These are phyloP conservation scores for Acipenser oxyrinchus DNA, from an alignment of 2,797 vertebrate species.

Conservation along the genomic window DNA sequence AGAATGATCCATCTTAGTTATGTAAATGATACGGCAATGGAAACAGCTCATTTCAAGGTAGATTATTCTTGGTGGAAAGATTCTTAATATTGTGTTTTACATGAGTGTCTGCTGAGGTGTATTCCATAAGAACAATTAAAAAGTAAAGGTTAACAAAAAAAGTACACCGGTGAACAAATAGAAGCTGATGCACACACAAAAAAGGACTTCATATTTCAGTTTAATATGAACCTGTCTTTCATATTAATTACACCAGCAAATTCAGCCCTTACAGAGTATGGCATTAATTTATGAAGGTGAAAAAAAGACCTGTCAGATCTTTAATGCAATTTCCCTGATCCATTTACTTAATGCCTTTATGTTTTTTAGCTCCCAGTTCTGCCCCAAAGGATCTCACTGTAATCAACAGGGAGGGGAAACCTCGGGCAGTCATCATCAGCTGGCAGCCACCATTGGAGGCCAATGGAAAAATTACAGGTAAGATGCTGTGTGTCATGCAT, in stretches of 20 bases:
- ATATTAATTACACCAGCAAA: too few species aligned
- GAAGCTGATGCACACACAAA: too few species aligned
- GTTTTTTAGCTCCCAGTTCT: constrained; percentile 75
- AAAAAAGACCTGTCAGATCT: constrained; percentile 43
- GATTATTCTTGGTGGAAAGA: not conserved
- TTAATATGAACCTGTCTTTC: too few species aligned
- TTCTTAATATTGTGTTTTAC: too few species aligned
- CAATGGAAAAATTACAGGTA: constrained; percentile 87
- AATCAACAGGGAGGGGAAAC: constrained; percentile 84
- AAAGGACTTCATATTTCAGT: too few species aligned
- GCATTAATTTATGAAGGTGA: constrained; percentile 36
- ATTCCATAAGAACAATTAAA: too few species aligned
- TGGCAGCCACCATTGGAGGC: constrained; percentile 92
- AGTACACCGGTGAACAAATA: too few species aligned
- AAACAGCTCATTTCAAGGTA: not conserved
- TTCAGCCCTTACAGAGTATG: too few species aligned
- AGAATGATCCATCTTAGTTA: not conserved
- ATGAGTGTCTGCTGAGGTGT: too few species aligned
- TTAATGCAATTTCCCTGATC: constrained; percentile 45
- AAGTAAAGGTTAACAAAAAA: too few species aligned
- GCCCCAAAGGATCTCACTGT: constrained; percentile 91
- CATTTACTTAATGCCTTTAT: constrained; percentile 22
- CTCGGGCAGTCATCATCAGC: constrained; percentile 79
- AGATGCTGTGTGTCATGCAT: constrained; percentile 6
- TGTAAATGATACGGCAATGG: not conserved